Evolutionary conservation across 1,140 invertebrate species (phyloP).

Genomic region (Drosophila azteca): DNA sequence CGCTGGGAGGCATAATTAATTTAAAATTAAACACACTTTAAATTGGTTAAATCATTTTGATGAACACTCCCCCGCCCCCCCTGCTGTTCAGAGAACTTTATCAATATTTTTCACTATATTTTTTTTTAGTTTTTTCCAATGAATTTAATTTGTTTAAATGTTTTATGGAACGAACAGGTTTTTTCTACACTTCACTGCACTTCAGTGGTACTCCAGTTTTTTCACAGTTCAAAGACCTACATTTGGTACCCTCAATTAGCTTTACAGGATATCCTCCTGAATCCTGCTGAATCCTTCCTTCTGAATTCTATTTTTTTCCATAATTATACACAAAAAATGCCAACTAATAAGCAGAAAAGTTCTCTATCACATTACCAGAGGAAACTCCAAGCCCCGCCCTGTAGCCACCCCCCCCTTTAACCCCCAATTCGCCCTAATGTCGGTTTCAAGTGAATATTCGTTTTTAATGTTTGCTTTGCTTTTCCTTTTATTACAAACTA

Average conservation of each 20-base stretch:
- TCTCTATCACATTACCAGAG: background rate
- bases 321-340: too few species aligned
- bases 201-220: too few species aligned
- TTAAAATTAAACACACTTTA: conserved; percentile 60
- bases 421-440: conserved; percentile 38
- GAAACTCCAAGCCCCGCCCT: background rate
- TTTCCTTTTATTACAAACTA: conserved; percentile 66
- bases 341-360: too few species aligned
- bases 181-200: background rate
- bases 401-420: background rate
- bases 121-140: background rate
- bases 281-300: too few species aligned
- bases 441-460: conserved; percentile 58
- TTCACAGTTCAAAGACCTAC: too few species aligned
- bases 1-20: conserved; percentile 57
- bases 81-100: background rate
- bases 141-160: too few species aligned
- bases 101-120: background rate
- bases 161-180: background rate
- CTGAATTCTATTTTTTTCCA: too few species aligned
- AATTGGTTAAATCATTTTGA: conserved; percentile 32
- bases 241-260: too few species aligned
- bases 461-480: conserved; percentile 55
- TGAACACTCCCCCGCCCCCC: background rate
- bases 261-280: too few species aligned